Conservation (phyloP, 2,888 invertebrate genomes). For the Himalopsyche tibetana region DNA sequence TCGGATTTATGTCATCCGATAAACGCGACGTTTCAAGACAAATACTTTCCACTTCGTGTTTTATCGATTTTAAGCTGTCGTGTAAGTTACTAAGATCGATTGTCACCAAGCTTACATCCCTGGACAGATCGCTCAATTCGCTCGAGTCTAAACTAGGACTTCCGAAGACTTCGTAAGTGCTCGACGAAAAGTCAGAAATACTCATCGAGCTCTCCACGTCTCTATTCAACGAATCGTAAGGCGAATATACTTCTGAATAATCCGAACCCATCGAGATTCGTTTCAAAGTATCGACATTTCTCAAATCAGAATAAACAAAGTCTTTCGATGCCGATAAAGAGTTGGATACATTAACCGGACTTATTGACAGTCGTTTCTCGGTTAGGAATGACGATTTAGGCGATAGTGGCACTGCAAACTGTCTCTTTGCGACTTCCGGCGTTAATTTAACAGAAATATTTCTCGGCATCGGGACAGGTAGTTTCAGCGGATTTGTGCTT, state of each 20-base stretch:
- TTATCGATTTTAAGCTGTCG: conserved; percentile 46
- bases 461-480: neutral
- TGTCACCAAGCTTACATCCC: conserved; percentile 32
- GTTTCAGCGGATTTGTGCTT: neutral
- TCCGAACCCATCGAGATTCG: neutral
- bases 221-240: neutral
- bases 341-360: neutral
- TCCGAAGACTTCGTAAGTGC: neutral
- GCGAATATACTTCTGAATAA: neutral
- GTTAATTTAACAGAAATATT: neutral
- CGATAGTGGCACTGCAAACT: neutral
- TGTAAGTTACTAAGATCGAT: conserved; percentile 51
- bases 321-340: neutral
- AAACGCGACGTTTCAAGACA: conserved; percentile 44
- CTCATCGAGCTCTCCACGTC: neutral
- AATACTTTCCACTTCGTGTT: conserved; percentile 54
- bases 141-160: conserved; percentile 17
- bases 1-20: neutral
- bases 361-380: too few relatives aligned
- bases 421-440: neutral
- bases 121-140: conserved; percentile 50
- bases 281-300: neutral
- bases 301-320: neutral
- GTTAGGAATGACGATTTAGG: neutral
- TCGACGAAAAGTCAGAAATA: neutral